Percentiles rank a stretch among this genome's conserved stretches.
These are phyloP conservation scores for Eupelmus urozonus DNA, from an alignment of 2,888 invertebrate genomes.

Conservation along the genomic window DNA sequence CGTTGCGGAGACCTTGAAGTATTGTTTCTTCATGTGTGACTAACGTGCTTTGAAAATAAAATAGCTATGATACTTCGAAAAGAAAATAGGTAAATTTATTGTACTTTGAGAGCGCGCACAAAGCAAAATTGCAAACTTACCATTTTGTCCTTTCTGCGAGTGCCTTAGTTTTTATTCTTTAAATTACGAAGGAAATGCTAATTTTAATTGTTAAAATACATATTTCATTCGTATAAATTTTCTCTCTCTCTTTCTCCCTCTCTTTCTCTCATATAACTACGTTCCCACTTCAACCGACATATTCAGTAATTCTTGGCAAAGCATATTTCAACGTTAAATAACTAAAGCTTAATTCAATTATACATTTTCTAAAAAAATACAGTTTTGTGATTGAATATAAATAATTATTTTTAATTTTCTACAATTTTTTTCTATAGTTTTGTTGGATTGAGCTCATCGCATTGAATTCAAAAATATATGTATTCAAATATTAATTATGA, in stretches of 20 bases:
- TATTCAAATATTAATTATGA: no score
- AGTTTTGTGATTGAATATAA: no score
- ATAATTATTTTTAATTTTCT: no score
- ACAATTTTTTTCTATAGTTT: no score
- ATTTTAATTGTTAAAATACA: background rate
- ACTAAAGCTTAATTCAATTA: background rate
- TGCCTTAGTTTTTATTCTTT: background rate
- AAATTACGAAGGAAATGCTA: background rate
- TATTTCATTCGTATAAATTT: background rate
- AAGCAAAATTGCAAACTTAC: no score
- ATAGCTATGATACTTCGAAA: background rate
- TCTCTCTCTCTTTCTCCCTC: no score
- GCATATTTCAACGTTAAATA: background rate
- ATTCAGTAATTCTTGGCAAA: background rate
- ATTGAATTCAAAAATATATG: no score
- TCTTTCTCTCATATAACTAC: no score
- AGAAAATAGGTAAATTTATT: background rate
- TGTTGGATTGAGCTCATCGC: no score
- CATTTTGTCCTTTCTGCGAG: background rate
- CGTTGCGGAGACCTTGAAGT: constrained; percentile 21
- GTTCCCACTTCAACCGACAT: no score
- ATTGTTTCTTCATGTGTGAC: constrained; percentile 41
- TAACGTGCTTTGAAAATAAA: constrained; percentile 33
- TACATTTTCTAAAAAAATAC: background rate
- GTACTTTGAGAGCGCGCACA: no score